phyloP scores from a whole-genome alignment of 2,797 vertebrate species.

The Spinibarbus caldwelli region DNA sequence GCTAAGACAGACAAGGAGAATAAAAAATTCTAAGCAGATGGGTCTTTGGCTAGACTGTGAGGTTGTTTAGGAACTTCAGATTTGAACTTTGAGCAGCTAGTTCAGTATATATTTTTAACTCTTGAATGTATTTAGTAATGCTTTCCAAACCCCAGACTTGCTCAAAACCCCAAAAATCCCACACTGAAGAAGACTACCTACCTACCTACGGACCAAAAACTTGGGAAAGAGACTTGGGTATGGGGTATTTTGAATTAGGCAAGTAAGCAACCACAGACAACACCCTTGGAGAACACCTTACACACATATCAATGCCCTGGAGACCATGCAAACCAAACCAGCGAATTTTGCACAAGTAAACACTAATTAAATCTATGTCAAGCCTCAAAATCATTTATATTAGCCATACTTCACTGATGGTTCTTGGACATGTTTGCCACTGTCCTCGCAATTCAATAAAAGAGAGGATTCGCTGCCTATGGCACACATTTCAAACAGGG shows the following conservation, averaged over 20 bases:
- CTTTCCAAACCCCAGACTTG: background rate
- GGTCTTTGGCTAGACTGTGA: background rate
- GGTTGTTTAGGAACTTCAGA: background rate
- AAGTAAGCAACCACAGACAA: background rate
- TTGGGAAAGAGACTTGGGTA: background rate
- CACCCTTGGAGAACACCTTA: background rate
- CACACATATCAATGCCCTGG: background rate
- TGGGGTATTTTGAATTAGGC: background rate
- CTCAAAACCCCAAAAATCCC: background rate
- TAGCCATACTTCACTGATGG: conserved; percentile 13
- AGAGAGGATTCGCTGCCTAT: conserved; percentile 13
- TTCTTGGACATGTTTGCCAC: conserved; percentile 22
- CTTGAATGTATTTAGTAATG: background rate
- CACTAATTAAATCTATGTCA: background rate
- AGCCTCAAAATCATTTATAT: conserved; percentile 22
- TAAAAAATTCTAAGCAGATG: background rate
- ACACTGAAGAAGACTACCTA: background rate
- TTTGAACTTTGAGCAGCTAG: background rate
- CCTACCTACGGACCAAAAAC: background rate
- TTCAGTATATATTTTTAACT: background rate
- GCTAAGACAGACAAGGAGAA: background rate
- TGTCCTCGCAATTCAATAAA: conserved; percentile 29
- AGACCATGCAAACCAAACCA: background rate
- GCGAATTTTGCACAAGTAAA: background rate
- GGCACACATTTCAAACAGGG: conserved; percentile 26